Conservation (phyloP, 64 coral and sea anemone species). For the Porites lutea region DNA sequence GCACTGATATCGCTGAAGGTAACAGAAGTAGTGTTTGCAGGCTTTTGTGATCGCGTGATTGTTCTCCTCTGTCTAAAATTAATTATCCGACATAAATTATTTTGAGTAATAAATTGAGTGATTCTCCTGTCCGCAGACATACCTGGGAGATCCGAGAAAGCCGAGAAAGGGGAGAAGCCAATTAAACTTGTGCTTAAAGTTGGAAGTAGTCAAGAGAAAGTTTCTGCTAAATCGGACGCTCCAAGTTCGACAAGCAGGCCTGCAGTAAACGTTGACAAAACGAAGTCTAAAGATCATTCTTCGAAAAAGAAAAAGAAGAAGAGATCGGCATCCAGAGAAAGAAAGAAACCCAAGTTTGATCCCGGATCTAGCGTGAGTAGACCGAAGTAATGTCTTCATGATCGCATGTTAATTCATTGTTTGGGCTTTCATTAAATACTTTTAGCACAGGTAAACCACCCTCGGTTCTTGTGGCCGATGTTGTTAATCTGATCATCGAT, state of each 20-base stretch:
- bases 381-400: too few species aligned
- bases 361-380: conserved; percentile 55
- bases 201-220: conserved; percentile 67
- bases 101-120: too few species aligned
- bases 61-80: neutral
- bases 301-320: conserved; percentile 96
- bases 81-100: too few species aligned
- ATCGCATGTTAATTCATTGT: too few species aligned
- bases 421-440: too few species aligned
- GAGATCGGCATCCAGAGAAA: conserved; percentile 79
- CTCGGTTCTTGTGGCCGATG: too few species aligned
- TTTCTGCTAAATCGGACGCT: neutral
- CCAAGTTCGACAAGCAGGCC: conserved; percentile 4
- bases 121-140: conserved; percentile 37
- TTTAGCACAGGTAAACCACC: too few species aligned
- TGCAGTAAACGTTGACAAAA: neutral
- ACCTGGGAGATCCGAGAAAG: conserved; percentile 56
- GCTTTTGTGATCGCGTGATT: too few species aligned
- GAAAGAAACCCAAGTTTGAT: conserved; percentile 79
- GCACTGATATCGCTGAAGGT: conserved; percentile 70
- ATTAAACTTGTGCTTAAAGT: conserved; percentile 93
- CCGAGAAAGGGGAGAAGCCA: conserved; percentile 76
- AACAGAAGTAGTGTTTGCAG: neutral
- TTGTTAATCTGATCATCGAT: too few species aligned
- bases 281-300: conserved; percentile 80